Conservation (phyloP, 1,140 invertebrate species). For the Formica selysi region DNA sequence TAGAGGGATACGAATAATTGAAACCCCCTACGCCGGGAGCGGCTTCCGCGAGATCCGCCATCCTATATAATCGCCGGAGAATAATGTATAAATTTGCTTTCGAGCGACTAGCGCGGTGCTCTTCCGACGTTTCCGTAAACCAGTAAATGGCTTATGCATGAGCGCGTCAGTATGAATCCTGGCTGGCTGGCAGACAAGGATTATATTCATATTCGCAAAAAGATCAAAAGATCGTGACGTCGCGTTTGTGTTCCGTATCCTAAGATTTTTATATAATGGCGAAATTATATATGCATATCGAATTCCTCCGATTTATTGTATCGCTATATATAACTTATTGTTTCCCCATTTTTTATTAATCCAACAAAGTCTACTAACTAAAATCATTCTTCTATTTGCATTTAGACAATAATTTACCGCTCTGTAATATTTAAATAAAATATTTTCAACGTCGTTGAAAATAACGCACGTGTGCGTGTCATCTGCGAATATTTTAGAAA, state of each 20-base stretch:
- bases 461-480: not conserved
- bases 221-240: not conserved
- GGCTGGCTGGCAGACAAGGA: slow-evolving; percentile 30
- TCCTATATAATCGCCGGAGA: slow-evolving; percentile 46
- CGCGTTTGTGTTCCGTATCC: not conserved
- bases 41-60: slow-evolving; percentile 38
- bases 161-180: slow-evolving; percentile 46
- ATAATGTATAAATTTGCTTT: slow-evolving; percentile 59
- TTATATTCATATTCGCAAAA: slow-evolving; percentile 46
- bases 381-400: not conserved
- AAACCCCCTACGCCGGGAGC: slow-evolving; percentile 19
- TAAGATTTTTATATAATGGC: not conserved
- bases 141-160: slow-evolving; percentile 54
- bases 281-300: not conserved
- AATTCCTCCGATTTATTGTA: no score
- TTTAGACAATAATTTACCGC: not conserved
- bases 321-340: not conserved
- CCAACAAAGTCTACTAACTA: not conserved
- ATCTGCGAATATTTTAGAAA: not conserved
- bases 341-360: not conserved
- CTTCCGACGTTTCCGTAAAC: slow-evolving; percentile 50
- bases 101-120: slow-evolving; percentile 10
- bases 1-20: slow-evolving; percentile 41
- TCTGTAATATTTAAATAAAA: not conserved
- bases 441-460: not conserved